Evolutionary conservation across 2,888 invertebrate genomes (phyloP), one percentile per base, ranked within the genome.

Genomic region (Leptopilina drosophilae): DNA sequence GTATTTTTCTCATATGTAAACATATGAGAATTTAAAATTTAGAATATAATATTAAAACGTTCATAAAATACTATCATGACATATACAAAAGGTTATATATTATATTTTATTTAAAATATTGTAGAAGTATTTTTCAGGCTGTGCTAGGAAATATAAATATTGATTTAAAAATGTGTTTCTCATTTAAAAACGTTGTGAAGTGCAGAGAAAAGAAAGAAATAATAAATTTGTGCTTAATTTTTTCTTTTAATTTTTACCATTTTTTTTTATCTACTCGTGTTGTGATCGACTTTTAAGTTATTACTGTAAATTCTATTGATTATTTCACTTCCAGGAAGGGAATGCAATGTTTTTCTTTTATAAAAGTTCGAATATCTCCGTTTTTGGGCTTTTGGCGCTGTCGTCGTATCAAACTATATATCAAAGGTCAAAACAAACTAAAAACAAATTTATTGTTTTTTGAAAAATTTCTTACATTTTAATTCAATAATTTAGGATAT

Each of bases 281-380:
- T 59, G 33, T 56, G 73, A 33, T 40, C 53, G 56, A 8, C 73
- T 73, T n/a, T 2, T 33, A 56, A 33, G 33, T 11, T 33, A 56
- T 73, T 56, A 73, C 73, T 73, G 53, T 69, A 26, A 14, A 33
- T 56, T 59, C 56, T 56, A 73, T 73, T 9, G 73, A 73, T 59
- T 73, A 59, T 56, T 40, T 64, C 14, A 20, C 11, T 33, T 6
- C 33, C 12, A 33, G 33, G 1, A 56, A 33, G 33, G 56, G 26
- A 73, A 33, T 33, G n/a, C 20, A 20, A 20, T 20, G 20, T 20
- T 20, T 56, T 40, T 33, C 49, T 11, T 49, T 4, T 26, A 56
- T n/a, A 12, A 26, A 33, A 69, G 73, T 73, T 73, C 56, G 40
- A 73, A 56, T 33, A 26, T n/a, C 33, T 26, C 33, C 73, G 33